Evolutionary conservation across 2,797 vertebrate genomes (phyloP), one percentile per base, ranked within the genome.

Genomic region (Chiroxiphia lanceolata): DNA sequence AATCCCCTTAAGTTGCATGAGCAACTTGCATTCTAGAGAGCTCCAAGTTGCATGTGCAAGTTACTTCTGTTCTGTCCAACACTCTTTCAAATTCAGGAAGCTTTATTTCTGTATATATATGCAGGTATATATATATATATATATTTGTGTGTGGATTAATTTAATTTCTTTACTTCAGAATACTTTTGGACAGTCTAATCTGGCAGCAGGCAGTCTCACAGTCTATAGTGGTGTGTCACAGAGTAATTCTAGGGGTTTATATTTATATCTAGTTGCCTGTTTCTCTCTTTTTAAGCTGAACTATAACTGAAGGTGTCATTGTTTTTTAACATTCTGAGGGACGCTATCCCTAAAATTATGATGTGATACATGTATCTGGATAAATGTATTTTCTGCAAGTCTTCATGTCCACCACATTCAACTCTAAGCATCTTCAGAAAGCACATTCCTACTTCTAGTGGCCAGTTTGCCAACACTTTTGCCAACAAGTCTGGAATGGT

Each of bases 1-100:
- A n/a, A n/a, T 6, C 6, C 8, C 7, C 6, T 1, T 21, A 63
- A 81, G 2, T 0, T 68, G 13, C 11, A 13, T 33, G 16, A 2
- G 1, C 44, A 76, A 1, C 14, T 72, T 61, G 20, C 18, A 38
- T 51, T 51, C 8, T 61, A 10, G 60, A 38, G 56, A 11, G 2
- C 6, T 45, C 36, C 19, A 13, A 78, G 36, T 20, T 76, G 19
- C 2, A 1, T 40, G 5, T 67, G 13, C 7, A 56, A 38, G 6
- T n/a, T 63, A 17, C 44, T 16, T 80, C 31, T 64, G 5, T 53
- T 71, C 26, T 75, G 18, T 77, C 15, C 83, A 56, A 76, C 19
- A 33, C 40, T 56, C 27, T 75, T 78, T n/a, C 12, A 64, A 25
- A 26, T 34, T 34, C 31, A 68, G 48, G 57, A 65, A 59, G 4